Percentiles rank a stretch among this genome's conserved stretches.
phyloP scores from a whole-genome alignment of 2,797 vertebrate species.

The Gadopsis marmoratus region DNA sequence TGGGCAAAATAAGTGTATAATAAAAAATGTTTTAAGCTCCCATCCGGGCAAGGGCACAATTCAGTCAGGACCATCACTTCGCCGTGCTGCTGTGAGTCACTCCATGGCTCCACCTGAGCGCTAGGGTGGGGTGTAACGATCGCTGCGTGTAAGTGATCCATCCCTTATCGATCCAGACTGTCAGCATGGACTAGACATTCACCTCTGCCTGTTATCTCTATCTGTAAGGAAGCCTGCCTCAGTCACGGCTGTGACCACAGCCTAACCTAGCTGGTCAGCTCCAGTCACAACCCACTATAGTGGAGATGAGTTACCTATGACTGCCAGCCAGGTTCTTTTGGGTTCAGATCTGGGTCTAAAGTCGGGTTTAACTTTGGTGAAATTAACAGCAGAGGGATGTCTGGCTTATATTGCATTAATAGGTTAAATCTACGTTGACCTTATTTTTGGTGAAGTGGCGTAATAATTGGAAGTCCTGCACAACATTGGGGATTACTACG shows the following conservation, averaged over 20 bases:
- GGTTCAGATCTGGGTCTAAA: slow-evolving; percentile 34
- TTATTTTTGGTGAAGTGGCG: slow-evolving; percentile 77
- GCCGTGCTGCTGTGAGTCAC: slow-evolving; percentile 58
- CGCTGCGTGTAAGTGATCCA: slow-evolving; percentile 84
- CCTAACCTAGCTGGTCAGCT: slow-evolving; percentile 82
- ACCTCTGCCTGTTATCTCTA: slow-evolving; percentile 85
- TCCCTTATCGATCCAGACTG: slow-evolving; percentile 85
- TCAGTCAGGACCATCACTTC: slow-evolving; percentile 65
- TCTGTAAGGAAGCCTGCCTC: slow-evolving; percentile 80
- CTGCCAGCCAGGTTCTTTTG: slow-evolving; percentile 17
- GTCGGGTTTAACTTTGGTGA: slow-evolving; percentile 64
- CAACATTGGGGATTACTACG: slow-evolving; percentile 80
- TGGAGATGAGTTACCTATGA: slow-evolving; percentile 59
- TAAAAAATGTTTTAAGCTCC: slow-evolving; percentile 13
- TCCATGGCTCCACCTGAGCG: slow-evolving; percentile 77
- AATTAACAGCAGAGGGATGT: slow-evolving; percentile 66
- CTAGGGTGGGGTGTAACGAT: slow-evolving; percentile 82
- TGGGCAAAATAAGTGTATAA: not conserved
- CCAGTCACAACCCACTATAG: slow-evolving; percentile 75
- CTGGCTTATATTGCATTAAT: slow-evolving; percentile 79
- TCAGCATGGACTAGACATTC: slow-evolving; percentile 88
- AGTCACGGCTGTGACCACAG: slow-evolving; percentile 84
- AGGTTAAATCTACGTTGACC: slow-evolving; percentile 81
- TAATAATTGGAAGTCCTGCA: slow-evolving; percentile 83
- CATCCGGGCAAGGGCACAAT: slow-evolving; percentile 37